phyloP scores from a whole-genome alignment of 2,797 vertebrate species.

The Lutjanus argentimaculatus region DNA sequence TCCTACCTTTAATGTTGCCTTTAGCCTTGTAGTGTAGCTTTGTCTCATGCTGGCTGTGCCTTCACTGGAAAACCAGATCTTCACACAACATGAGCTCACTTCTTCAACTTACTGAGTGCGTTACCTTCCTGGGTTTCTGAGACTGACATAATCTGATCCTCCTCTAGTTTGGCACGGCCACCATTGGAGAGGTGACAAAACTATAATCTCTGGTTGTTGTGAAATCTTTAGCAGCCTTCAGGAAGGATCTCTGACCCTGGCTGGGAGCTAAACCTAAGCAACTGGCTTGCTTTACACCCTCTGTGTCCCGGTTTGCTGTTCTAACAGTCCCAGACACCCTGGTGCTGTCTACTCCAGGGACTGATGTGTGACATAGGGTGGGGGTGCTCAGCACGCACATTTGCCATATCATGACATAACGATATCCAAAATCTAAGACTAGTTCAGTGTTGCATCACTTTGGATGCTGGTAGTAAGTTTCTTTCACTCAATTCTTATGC shows the following conservation, averaged over 20 bases:
- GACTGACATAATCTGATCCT: slow-evolving; percentile 27
- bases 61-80: slow-evolving; percentile 8
- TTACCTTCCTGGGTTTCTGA: slow-evolving; percentile 11
- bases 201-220: slow-evolving; percentile 22
- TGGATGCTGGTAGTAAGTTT: neutral
- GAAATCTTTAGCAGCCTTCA: slow-evolving; percentile 17
- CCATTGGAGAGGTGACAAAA: neutral
- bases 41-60: neutral
- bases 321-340: neutral
- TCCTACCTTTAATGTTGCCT: slow-evolving; percentile 4
- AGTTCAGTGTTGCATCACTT: neutral
- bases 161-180: slow-evolving; percentile 3
- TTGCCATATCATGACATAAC: no score
- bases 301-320: slow-evolving; percentile 2
- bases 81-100: slow-evolving; percentile 6
- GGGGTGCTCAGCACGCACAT: no score
- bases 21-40: slow-evolving; percentile 1
- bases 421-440: no score
- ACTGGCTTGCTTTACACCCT: slow-evolving; percentile 6
- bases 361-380: slow-evolving; percentile 3
- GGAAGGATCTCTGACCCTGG: slow-evolving; percentile 17
- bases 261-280: slow-evolving; percentile 11
- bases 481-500: neutral
- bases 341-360: neutral
- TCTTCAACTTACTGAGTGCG: slow-evolving; percentile 8